Base-by-base conservation (phyloP, 2,797 vertebrate species). In the Manis pentadactyla region DNA sequence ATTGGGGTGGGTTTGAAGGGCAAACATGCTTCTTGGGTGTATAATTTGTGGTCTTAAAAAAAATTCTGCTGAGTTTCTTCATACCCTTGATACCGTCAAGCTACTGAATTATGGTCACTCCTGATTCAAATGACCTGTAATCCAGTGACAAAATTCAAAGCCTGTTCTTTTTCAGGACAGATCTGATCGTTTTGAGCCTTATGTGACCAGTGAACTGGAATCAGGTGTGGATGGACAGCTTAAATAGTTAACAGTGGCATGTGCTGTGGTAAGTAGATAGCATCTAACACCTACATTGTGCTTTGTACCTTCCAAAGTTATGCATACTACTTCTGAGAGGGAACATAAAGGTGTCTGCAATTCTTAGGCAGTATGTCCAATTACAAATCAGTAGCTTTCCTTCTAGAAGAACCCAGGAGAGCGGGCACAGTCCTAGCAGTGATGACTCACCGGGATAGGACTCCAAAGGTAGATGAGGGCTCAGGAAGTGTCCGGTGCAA, bases 381-480 rank as follows among this genome's bases (percentile, higher is more conserved):
- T 57, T 51, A 66, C 8, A 71, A 68, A n/a, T 53, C 27, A 83
- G 23, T 78, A 39, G 39, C 23, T 83, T 66, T 73, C 49, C 37
- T 89, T 92, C 46, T 19, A 46, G 37, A 87, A 90, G 37, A 79
- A 61, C 34, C 15, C 4, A 27, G n/a, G 66, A 78, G 31, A 81
- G 31, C 4, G 81, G 34, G 25, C 34, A 55, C 25, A 42, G 49
- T 85, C 51, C 88, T 13, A 46, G 4, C 7, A 87, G 66, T 90
- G 85, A 63, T 29, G 63, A 94, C 98, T 97, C 97, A 99, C 99
- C 99, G 98, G 99, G 99, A 97, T 99, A 99, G 96, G 99, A 99
- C 34, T 99, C 98, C 66, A 99, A 77, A 37, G 99, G 99, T 93
- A 99, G 77, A 85, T 98, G 87, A 29, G 99, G 98, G 29, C 99